phyloP scores from a whole-genome alignment of 1,140 invertebrate species.

The Copidosoma floridanum region DNA sequence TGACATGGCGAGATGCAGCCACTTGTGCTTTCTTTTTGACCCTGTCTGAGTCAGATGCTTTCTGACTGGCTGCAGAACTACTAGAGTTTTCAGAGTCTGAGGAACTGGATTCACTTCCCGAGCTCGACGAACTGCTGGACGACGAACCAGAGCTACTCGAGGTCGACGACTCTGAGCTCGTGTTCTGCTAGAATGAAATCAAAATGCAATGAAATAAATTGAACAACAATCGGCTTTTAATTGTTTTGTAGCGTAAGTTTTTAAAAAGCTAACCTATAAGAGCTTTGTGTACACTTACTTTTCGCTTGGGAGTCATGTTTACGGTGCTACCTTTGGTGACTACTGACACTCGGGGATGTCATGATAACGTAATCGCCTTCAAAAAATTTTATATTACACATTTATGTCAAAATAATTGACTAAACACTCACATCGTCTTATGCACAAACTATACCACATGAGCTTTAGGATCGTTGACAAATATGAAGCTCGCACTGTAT shows the following conservation, averaged over 20 bases:
- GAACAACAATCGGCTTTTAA: too few relatives aligned
- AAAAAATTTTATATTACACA: constrained; percentile 19
- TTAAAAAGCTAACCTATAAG: constrained; percentile 26
- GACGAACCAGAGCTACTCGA: constrained; percentile 65
- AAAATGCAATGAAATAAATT: constrained; percentile 23
- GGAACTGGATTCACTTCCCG: constrained; percentile 66
- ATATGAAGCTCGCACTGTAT: constrained; percentile 18
- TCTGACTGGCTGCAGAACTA: constrained; percentile 54
- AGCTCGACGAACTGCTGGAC: constrained; percentile 62
- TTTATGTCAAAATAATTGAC: constrained; percentile 28
- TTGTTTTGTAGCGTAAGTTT: constrained; percentile 3
- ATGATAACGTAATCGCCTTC: constrained; percentile 20
- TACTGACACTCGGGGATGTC: constrained; percentile 5
- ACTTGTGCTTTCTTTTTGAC: constrained; percentile 57
- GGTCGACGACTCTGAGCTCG: constrained; percentile 64
- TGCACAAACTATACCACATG: constrained; percentile 20
- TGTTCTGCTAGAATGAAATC: constrained; percentile 42
- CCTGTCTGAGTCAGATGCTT: constrained; percentile 51
- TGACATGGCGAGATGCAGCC: constrained; percentile 47
- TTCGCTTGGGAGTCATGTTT: constrained; percentile 53
- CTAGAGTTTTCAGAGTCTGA: constrained; percentile 72
- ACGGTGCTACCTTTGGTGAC: constrained; percentile 31
- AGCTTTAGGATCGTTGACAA: constrained; percentile 26
- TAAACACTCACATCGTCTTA: constrained; percentile 23
- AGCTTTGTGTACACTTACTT: constrained; percentile 36